Conservation (phyloP, 2,113 vertebrate species). For the Spea bombifrons region DNA sequence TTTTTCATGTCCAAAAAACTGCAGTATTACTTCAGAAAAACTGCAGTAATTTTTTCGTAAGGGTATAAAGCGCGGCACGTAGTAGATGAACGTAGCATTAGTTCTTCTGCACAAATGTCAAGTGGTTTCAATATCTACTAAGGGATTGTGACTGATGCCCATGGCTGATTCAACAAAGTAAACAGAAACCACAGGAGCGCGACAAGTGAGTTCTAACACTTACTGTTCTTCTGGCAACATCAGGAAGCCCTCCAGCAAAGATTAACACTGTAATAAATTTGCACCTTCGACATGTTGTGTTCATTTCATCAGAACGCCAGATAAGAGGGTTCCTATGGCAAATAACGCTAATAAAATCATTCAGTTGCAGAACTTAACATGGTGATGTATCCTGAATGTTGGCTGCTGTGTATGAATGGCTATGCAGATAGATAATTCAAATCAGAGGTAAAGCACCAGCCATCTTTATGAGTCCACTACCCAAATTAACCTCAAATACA, state of each 20-base stretch:
- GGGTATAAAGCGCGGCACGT: too few species aligned
- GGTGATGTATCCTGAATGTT: background rate
- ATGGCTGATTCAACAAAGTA: slow-evolving; percentile 64
- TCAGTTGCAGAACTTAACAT: slow-evolving; percentile 5
- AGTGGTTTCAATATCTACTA: slow-evolving; percentile 28
- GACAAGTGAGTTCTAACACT: slow-evolving; percentile 64
- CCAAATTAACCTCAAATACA: too few species aligned
- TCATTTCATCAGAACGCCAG: slow-evolving; percentile 60
- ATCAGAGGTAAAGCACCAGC: too few species aligned
- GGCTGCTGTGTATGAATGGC: too few species aligned
- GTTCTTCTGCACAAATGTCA: slow-evolving; percentile 1
- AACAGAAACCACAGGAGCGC: slow-evolving; percentile 61
- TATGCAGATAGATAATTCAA: too few species aligned
- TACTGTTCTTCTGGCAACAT: slow-evolving; percentile 58
- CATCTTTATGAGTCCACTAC: too few species aligned
- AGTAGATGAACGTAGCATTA: background rate
- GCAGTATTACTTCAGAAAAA: too few species aligned
- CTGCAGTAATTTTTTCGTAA: too few species aligned
- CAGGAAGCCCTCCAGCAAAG: slow-evolving; percentile 68
- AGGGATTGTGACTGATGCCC: slow-evolving; percentile 54
- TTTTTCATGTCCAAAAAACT: too few species aligned
- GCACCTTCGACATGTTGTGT: slow-evolving; percentile 63
- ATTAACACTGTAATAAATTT: slow-evolving; percentile 68
- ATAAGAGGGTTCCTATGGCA: slow-evolving; percentile 23
- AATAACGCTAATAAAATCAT: slow-evolving; percentile 27